Evolutionary conservation across 2,797 vertebrate genomes (phyloP).

Genomic region (Eulemur coronatus): DNA sequence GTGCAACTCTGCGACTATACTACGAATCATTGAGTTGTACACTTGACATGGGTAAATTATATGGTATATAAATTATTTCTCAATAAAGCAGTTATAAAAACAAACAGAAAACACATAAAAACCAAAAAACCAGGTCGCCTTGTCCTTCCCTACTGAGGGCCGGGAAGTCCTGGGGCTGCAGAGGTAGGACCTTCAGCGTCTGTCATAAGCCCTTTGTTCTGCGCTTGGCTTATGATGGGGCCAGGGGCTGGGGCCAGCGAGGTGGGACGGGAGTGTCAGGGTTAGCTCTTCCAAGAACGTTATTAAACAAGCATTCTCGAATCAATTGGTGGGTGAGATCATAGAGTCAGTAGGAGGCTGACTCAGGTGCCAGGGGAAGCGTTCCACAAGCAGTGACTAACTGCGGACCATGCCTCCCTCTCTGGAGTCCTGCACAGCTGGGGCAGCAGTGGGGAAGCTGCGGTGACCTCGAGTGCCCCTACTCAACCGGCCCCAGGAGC

Average conservation of each 20-base stretch:
- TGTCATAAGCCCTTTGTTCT: background rate
- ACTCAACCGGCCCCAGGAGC: background rate
- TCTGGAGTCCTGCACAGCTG: background rate
- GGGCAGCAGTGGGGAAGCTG: background rate
- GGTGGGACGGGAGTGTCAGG: background rate
- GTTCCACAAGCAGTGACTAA: slow-evolving; percentile 18
- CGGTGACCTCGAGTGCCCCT: slow-evolving; percentile 20
- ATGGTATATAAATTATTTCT: background rate
- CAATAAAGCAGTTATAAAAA: background rate
- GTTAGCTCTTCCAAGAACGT: background rate
- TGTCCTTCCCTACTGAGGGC: background rate
- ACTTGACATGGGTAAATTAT: too few relatives aligned
- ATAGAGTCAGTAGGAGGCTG: background rate
- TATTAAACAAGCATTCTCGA: background rate
- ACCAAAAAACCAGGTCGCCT: background rate
- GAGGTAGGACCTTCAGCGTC: background rate
- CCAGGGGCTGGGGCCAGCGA: background rate
- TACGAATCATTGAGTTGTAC: background rate
- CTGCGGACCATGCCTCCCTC: background rate
- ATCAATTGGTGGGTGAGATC: background rate
- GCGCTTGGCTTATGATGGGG: background rate
- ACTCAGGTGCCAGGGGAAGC: slow-evolving; percentile 9
- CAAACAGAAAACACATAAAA: too few relatives aligned
- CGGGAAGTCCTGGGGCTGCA: background rate
- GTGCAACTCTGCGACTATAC: background rate